Evolutionary conservation across 2,888 invertebrate genomes (phyloP).

Genomic region (Pseudococcus viburni): DNA sequence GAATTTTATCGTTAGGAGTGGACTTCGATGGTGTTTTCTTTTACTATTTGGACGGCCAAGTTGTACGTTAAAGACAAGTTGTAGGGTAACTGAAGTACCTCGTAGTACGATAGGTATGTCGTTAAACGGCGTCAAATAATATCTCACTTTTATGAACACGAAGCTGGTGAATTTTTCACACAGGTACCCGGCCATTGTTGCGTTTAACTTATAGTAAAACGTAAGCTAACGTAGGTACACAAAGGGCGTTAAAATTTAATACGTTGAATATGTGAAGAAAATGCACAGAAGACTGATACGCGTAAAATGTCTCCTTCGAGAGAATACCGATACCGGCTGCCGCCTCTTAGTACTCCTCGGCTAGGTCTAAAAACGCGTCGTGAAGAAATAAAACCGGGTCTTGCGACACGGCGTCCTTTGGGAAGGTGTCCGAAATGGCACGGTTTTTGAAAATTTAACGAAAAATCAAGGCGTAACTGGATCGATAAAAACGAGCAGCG

Average conservation of each 20-base stretch:
- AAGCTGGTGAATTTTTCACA: conserved; percentile 34
- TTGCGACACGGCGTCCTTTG: background rate
- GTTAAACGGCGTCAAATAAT: conserved; percentile 40
- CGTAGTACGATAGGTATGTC: background rate
- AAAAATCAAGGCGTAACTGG: conserved; percentile 7
- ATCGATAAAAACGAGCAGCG: conserved; percentile 14
- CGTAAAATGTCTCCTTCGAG: background rate
- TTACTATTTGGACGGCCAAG: background rate
- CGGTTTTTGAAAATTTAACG: conserved; percentile 26
- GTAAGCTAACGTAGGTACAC: background rate
- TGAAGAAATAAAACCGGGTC: background rate
- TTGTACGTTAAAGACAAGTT: conserved; percentile 5
- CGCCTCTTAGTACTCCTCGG: background rate
- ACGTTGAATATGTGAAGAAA: conserved; percentile 38
- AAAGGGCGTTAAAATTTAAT: conserved; percentile 13
- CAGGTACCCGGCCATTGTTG: background rate
- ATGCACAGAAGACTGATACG: conserved; percentile 16
- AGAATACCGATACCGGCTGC: background rate
- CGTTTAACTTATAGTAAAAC: conserved; percentile 26
- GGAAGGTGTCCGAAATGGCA: conserved; percentile 13
- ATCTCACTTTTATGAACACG: conserved; percentile 39
- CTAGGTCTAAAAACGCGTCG: background rate
- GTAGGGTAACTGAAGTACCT: background rate
- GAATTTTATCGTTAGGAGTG: background rate
- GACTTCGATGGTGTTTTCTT: background rate